Conservation (phyloP, 2,888 invertebrate species). For the Amaurobius ferox region DNA sequence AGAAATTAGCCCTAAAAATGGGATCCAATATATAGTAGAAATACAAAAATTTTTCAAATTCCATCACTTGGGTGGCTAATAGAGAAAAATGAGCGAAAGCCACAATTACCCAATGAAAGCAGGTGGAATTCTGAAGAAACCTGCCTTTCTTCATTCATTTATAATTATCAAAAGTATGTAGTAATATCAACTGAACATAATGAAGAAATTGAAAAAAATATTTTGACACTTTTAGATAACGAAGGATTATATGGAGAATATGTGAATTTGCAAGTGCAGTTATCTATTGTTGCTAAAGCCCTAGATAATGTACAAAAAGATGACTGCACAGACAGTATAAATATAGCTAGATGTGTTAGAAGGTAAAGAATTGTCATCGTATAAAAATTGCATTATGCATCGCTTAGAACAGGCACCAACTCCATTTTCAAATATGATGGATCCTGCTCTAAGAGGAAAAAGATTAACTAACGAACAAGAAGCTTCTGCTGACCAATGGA, state of each 20-base stretch:
- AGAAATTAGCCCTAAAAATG: no score
- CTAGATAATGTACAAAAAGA: conserved; percentile 12
- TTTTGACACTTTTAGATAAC: neutral
- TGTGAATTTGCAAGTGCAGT: neutral
- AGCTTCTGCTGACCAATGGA: conserved; percentile 9
- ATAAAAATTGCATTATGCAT: neutral
- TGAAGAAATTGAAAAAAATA: conserved; percentile 8
- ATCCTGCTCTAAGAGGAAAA: conserved; percentile 18
- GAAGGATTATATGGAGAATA: conserved; percentile 13
- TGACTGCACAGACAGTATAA: neutral
- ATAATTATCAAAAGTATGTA: no score
- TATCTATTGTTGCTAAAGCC: neutral
- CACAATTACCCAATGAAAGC: conserved; percentile 17
- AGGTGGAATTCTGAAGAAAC: conserved; percentile 12
- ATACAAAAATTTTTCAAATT: no score
- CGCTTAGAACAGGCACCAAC: no score
- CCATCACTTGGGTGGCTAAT: neutral
- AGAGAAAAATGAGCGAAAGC: neutral
- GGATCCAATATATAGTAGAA: no score
- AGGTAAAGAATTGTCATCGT: neutral
- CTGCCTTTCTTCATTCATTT: conserved; percentile 17
- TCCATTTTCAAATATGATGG: neutral
- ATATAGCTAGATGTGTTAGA: conserved; percentile 6
- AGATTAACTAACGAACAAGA: conserved; percentile 10
- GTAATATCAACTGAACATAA: no score